These are phyloP conservation scores for Lasioglossum morio DNA, from an alignment of 2,888 invertebrate species.

Conservation along the genomic window DNA sequence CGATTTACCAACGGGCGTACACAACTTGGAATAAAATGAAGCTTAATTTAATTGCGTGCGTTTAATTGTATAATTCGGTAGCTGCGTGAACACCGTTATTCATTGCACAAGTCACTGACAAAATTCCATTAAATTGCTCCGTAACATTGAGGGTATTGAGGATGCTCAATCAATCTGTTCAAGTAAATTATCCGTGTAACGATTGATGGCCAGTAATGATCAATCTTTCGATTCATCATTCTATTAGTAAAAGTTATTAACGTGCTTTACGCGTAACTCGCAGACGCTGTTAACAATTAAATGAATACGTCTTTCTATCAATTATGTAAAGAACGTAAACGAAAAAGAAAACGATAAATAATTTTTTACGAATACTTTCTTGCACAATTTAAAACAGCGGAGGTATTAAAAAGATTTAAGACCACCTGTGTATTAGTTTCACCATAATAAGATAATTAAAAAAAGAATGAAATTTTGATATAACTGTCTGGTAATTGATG, in stretches of 20 bases:
- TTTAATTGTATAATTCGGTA: background rate
- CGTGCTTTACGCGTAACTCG: background rate
- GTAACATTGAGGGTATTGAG: background rate
- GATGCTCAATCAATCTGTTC: conserved; percentile 1
- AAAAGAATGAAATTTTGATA: too few species aligned
- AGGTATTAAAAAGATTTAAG: too few species aligned
- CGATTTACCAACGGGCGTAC: background rate
- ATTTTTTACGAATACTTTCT: too few species aligned
- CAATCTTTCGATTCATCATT: background rate
- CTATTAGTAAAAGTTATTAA: background rate
- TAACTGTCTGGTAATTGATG: too few species aligned
- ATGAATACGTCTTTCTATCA: background rate
- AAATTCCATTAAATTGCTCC: background rate
- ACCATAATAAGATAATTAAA: too few species aligned
- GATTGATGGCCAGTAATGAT: background rate
- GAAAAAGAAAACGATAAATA: background rate
- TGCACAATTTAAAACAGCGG: too few species aligned
- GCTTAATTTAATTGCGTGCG: background rate
- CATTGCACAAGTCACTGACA: background rate
- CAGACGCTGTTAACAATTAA: background rate
- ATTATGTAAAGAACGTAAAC: background rate
- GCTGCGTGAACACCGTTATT: background rate
- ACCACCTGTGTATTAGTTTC: too few species aligned
- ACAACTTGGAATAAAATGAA: background rate
- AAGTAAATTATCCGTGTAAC: conserved; percentile 16